Evolutionary conservation across 2,113 vertebrate genomes (phyloP).

Genomic region (Aviceda subcristata): DNA sequence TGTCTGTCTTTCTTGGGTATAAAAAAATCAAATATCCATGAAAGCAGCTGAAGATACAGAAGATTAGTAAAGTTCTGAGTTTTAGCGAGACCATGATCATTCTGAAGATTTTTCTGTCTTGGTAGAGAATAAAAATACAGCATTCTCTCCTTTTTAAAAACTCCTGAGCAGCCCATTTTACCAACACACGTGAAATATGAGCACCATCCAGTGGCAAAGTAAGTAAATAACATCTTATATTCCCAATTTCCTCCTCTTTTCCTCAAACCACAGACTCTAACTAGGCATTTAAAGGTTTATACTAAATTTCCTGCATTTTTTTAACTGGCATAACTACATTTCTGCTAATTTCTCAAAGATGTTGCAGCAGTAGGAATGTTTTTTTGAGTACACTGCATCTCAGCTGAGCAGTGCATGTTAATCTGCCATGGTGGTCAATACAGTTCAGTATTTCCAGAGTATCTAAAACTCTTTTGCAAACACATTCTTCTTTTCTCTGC

Average conservation of each 20-base stretch:
- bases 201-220: conserved; percentile 29
- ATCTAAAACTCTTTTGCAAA: background rate
- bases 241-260: background rate
- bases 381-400: background rate
- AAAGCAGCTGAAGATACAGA: background rate
- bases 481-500: background rate
- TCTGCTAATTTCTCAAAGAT: background rate
- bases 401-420: background rate
- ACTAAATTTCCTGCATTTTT: background rate
- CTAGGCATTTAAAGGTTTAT: background rate
- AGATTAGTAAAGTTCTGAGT: background rate
- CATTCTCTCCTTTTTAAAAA: background rate
- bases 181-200: background rate
- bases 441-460: background rate
- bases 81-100: background rate
- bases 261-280: background rate
- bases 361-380: background rate
- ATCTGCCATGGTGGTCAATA: background rate
- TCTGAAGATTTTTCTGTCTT: background rate
- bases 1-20: background rate
- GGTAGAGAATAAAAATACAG: background rate
- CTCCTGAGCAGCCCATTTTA: background rate
- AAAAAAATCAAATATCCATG: background rate
- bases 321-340: background rate
- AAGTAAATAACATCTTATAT: background rate